phyloP scores from a whole-genome alignment of 1,140 invertebrate genomes.

The Varroa destructor region DNA sequence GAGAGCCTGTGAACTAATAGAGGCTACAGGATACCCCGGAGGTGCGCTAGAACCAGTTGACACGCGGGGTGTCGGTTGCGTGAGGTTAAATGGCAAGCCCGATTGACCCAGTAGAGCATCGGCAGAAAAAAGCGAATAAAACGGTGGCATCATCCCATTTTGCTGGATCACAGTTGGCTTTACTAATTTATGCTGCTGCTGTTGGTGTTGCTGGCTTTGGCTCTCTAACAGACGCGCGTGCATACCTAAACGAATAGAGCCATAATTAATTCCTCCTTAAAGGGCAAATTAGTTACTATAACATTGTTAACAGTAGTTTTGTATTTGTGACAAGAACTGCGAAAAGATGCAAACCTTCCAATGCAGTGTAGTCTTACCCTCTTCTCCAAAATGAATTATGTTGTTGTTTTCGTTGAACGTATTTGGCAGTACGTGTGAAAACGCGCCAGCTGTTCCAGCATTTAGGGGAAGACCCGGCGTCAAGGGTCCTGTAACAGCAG shows the following conservation, averaged over 20 bases:
- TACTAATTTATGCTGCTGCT: conserved; percentile 8
- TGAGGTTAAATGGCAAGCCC: background rate
- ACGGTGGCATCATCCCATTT: conserved; percentile 16
- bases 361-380: background rate
- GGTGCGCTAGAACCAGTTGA: background rate
- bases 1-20: background rate
- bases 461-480: background rate
- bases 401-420: conserved; percentile 25
- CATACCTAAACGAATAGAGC: conserved; percentile 37
- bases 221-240: conserved; percentile 32
- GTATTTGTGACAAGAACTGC: no score
- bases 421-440: conserved; percentile 7
- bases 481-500: conserved; percentile 1
- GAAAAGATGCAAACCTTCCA: no score
- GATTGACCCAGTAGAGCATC: conserved; percentile 14
- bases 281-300: no score
- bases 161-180: conserved; percentile 27
- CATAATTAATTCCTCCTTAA: background rate
- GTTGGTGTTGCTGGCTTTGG: conserved; percentile 4
- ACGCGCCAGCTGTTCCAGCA: background rate
- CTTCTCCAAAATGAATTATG: conserved; percentile 13
- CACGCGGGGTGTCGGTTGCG: background rate
- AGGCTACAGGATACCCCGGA: background rate
- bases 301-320: no score
- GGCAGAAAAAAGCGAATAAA: background rate